These are phyloP conservation scores for Mareca strepera DNA, from an alignment of 2,797 vertebrate species.

Conservation along the genomic window DNA sequence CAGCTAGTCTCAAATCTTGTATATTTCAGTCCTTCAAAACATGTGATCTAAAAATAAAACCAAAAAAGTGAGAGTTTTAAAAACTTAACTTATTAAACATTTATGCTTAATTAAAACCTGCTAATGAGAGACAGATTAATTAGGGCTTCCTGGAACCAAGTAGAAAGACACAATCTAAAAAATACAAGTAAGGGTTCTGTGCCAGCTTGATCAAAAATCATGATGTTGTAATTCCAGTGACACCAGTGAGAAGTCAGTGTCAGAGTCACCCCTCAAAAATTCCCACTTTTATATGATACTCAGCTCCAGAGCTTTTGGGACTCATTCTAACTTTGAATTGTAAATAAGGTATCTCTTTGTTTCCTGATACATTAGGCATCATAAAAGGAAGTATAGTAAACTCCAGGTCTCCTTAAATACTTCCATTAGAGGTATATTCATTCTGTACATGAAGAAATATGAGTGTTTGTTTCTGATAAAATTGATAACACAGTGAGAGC, in stretches of 20 bases:
- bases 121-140: neutral
- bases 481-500: neutral
- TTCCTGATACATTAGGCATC: neutral
- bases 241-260: neutral
- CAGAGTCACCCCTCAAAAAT: neutral
- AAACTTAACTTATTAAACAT: neutral
- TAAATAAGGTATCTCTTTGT: neutral
- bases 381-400: neutral
- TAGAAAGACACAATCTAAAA: neutral
- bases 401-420: neutral
- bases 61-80: neutral
- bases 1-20: neutral
- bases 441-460: neutral
- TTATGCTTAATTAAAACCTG: neutral
- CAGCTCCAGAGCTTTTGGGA: neutral
- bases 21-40: neutral
- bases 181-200: neutral
- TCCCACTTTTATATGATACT: neutral
- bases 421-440: neutral
- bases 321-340: neutral
- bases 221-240: neutral
- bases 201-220: neutral
- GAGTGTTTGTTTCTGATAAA: constrained; percentile 12
- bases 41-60: neutral
- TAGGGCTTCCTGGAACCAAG: neutral